phyloP scores from a whole-genome alignment of 1,140 invertebrate genomes.

The Calephelis nemesis region DNA sequence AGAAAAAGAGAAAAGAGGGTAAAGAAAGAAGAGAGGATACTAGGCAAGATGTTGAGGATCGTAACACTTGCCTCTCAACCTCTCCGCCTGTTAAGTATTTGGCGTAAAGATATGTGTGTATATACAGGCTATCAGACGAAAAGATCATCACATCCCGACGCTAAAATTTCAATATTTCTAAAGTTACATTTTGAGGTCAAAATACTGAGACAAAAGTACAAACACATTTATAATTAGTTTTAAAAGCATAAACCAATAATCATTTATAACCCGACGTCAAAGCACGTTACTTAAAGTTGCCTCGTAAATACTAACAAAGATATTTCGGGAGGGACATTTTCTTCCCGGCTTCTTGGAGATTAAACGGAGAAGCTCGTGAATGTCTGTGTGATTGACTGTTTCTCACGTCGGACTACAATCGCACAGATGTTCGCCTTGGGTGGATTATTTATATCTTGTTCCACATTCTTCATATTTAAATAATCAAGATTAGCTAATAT shows the following conservation, averaged over 20 bases:
- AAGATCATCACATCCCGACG: neutral
- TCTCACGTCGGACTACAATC: slow-evolving; percentile 41
- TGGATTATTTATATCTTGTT: slow-evolving; percentile 36
- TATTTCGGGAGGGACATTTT: slow-evolving; percentile 55
- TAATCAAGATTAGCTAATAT: slow-evolving; percentile 1
- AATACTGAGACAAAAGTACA: neutral
- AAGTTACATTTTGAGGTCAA: neutral
- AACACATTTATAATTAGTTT: slow-evolving; percentile 29
- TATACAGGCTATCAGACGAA: too few relatives aligned
- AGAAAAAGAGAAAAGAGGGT: too few relatives aligned
- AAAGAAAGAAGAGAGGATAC: too few relatives aligned
- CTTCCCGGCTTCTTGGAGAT: slow-evolving; percentile 50
- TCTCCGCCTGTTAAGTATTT: too few relatives aligned
- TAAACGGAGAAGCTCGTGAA: slow-evolving; percentile 59
- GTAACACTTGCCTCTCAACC: too few relatives aligned
- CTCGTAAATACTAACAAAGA: slow-evolving; percentile 56
- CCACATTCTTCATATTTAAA: slow-evolving; percentile 16
- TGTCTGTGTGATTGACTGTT: slow-evolving; percentile 65
- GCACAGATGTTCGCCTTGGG: slow-evolving; percentile 42
- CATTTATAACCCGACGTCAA: slow-evolving; percentile 67
- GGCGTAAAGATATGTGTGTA: too few relatives aligned
- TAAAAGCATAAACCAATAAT: slow-evolving; percentile 58
- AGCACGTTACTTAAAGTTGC: slow-evolving; percentile 49
- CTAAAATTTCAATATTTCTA: neutral
- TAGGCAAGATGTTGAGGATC: too few relatives aligned